A percentile compares a stretch with the other conserved stretches of the same genome.
phyloP scores from a whole-genome alignment of 2,797 vertebrate genomes.

The Percopsis omiscomaycus region DNA sequence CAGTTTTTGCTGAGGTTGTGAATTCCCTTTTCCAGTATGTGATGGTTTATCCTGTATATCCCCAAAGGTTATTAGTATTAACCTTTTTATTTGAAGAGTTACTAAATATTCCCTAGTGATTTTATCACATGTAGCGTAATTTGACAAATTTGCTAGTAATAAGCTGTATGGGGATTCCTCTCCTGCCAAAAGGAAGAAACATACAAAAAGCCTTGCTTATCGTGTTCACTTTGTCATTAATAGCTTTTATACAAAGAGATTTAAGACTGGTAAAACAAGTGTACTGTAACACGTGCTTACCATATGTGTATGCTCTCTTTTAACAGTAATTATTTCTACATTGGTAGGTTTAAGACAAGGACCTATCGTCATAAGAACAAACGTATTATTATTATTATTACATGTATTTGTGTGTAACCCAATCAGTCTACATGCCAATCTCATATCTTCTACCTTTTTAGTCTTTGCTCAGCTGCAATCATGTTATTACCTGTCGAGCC shows the following conservation, averaged over 20 bases:
- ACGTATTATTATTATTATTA: constrained; percentile 65
- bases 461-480: constrained; percentile 77
- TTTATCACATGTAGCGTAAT: constrained; percentile 69
- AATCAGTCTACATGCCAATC: constrained; percentile 77
- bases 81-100: constrained; percentile 64
- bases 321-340: constrained; percentile 81
- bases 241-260: constrained; percentile 79
- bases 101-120: constrained; percentile 68
- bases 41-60: constrained; percentile 76
- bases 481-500: constrained; percentile 67
- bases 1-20: constrained; percentile 77
- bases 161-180: constrained; percentile 60
- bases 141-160: constrained; percentile 63
- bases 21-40: constrained; percentile 74
- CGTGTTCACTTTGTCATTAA: constrained; percentile 65
- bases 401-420: constrained; percentile 81
- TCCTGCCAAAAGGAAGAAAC: constrained; percentile 72
- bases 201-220: constrained; percentile 73
- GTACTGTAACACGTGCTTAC: constrained; percentile 80
- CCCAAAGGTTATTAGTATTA: constrained; percentile 72
- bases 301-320: constrained; percentile 81
- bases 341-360: constrained; percentile 74
- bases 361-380: constrained; percentile 74
- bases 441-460: constrained; percentile 68
- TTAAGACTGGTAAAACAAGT: constrained; percentile 74